Conservation (phyloP, 1,140 invertebrate genomes). For the Antheraea mylitta region DNA sequence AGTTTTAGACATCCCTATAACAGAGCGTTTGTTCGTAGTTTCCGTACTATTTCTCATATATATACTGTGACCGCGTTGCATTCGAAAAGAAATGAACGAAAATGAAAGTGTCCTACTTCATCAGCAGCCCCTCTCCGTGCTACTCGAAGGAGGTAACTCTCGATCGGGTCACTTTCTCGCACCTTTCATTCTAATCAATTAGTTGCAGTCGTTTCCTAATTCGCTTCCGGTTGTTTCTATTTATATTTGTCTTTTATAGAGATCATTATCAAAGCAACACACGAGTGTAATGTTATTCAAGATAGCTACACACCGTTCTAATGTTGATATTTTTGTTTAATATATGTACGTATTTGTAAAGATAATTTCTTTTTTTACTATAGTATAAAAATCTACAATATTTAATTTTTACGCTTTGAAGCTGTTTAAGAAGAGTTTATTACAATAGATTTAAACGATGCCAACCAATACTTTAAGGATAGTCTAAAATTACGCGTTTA, state of each 20-base stretch:
- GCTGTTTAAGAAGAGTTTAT: no score
- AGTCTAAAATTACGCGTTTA: no score
- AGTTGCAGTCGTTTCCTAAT: slow-evolving; percentile 37
- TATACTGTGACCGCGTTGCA: slow-evolving; percentile 53
- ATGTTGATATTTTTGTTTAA: not conserved
- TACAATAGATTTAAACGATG: no score
- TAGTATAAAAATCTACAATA: no score
- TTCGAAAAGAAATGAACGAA: slow-evolving; percentile 77
- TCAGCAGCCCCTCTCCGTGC: slow-evolving; percentile 34
- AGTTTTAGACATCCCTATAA: no score
- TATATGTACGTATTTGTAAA: not conserved
- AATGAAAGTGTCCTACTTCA: slow-evolving; percentile 74
- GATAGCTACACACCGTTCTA: not conserved
- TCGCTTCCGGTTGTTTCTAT: slow-evolving; percentile 27
- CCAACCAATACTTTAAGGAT: no score
- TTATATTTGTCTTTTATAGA: slow-evolving; percentile 2
- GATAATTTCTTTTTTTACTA: no score
- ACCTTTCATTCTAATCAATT: slow-evolving; percentile 64
- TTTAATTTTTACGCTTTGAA: no score
- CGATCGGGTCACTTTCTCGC: slow-evolving; percentile 56
- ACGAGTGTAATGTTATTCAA: not conserved
- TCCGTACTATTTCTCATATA: no score
- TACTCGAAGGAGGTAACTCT: not conserved
- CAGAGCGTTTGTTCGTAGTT: no score
- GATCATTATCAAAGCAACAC: not conserved